Percentiles rank a stretch among this genome's conserved stretches.
phyloP scores from a whole-genome alignment of 2,113 vertebrate species.

The Neogale vison region DNA sequence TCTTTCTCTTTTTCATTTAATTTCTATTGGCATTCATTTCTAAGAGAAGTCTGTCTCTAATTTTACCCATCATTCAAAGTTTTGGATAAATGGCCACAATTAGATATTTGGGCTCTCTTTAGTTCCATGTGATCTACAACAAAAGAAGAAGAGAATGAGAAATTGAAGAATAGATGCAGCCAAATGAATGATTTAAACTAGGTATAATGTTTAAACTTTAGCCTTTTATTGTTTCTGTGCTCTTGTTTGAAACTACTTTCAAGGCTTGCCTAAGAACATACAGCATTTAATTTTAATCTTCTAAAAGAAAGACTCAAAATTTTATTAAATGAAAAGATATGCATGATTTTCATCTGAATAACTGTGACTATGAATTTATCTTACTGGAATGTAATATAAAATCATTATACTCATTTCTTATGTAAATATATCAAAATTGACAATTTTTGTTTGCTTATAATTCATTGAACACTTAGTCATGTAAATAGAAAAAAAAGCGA shows the following conservation, averaged over 20 bases:
- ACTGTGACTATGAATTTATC: constrained; percentile 41
- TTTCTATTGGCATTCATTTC: background rate
- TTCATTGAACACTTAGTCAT: constrained; percentile 58
- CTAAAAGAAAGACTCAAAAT: constrained; percentile 13
- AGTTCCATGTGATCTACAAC: background rate
- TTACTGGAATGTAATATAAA: constrained; percentile 55
- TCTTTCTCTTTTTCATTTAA: background rate
- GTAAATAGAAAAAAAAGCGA: background rate
- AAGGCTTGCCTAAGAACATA: constrained; percentile 15
- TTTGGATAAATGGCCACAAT: background rate
- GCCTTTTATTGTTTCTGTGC: background rate
- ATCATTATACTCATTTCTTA: constrained; percentile 66
- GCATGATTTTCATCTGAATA: constrained; percentile 42
- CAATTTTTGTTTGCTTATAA: constrained; percentile 64
- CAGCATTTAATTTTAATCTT: constrained; percentile 47
- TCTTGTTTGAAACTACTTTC: constrained; percentile 20
- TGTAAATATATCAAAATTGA: constrained; percentile 62
- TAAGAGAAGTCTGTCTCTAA: background rate
- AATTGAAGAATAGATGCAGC: background rate
- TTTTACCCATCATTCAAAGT: background rate
- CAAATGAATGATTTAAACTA: background rate
- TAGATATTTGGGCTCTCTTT: background rate
- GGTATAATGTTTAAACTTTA: background rate
- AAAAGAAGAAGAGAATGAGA: background rate
- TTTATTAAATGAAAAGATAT: constrained; percentile 62